Evolutionary conservation across 2,888 invertebrate species (phyloP).

Genomic region (Drepanosiphum platanoidis): DNA sequence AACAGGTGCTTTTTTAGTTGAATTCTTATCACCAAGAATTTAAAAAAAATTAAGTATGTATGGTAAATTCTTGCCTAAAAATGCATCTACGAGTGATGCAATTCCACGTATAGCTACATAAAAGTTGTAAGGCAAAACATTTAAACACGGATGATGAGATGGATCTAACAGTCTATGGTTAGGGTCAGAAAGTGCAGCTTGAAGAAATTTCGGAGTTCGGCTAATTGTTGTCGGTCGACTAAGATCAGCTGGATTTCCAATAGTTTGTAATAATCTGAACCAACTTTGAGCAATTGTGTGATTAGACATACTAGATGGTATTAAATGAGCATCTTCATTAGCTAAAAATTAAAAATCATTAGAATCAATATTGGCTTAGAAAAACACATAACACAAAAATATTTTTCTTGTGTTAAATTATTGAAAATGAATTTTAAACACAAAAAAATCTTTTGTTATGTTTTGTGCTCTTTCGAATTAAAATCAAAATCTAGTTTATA

Average conservation of each 20-base stretch:
- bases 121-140: constrained; percentile 87
- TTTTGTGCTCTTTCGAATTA: too few relatives aligned
- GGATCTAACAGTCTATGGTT: constrained; percentile 73
- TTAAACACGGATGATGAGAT: constrained; percentile 88
- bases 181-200: constrained; percentile 79
- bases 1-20: constrained; percentile 29
- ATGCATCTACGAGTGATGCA: constrained; percentile 93
- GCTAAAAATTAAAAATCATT: constrained; percentile 69
- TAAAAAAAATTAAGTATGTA: constrained; percentile 43
- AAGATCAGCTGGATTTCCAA: constrained; percentile 94
- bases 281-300: constrained; percentile 94
- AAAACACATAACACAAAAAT: too few relatives aligned
- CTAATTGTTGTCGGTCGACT: constrained; percentile 83
- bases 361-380: background rate
- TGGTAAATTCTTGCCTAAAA: constrained; percentile 77
- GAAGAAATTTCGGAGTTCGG: constrained; percentile 78
- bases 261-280: constrained; percentile 93
- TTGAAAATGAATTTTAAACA: too few relatives aligned
- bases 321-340: constrained; percentile 85
- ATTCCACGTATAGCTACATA: constrained; percentile 92
- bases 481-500: constrained; percentile 9
- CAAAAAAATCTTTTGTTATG: too few relatives aligned
- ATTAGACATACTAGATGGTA: constrained; percentile 85
- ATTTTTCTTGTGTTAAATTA: too few relatives aligned
- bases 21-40: constrained; percentile 14